Conservation (phyloP, 2,888 invertebrate species). For the Drosophila algonquin region DNA sequence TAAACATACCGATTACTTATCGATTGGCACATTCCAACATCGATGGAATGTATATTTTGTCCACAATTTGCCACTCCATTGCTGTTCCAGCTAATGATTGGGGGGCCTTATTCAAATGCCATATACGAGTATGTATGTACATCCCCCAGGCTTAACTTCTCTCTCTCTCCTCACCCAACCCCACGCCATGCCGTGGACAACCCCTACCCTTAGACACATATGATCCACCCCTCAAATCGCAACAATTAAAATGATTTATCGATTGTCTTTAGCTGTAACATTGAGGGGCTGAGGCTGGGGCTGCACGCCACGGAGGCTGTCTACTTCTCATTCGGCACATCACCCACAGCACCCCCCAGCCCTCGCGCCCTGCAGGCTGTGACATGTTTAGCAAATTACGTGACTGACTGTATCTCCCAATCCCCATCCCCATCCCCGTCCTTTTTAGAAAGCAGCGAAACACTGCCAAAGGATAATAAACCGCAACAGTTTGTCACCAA, state of each 20-base stretch:
- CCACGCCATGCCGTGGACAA: no score
- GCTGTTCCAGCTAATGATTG: background rate
- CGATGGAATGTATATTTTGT: no score
- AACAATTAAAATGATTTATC: conserved; percentile 74
- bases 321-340: conserved; percentile 4
- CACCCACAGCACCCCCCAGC: conserved; percentile 20
- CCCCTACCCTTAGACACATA: background rate
- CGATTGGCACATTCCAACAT: no score
- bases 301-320: background rate
- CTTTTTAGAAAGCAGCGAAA: no score
- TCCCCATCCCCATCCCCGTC: background rate
- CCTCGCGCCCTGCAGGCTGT: conserved; percentile 55
- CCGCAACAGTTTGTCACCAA: conserved; percentile 81
- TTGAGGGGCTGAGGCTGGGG: background rate
- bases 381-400: conserved; percentile 62
- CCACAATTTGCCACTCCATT: background rate
- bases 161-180: background rate
- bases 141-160: background rate
- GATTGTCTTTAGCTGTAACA: conserved; percentile 56
- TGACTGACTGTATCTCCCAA: conserved; percentile 44
- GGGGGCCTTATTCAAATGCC: background rate
- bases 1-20: no score
- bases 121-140: no score
- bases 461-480: conserved; percentile 64
- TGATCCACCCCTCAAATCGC: conserved; percentile 17